These are phyloP conservation scores for Amphimallon solstitiale DNA, from an alignment of 2,888 invertebrate species.

Conservation along the genomic window DNA sequence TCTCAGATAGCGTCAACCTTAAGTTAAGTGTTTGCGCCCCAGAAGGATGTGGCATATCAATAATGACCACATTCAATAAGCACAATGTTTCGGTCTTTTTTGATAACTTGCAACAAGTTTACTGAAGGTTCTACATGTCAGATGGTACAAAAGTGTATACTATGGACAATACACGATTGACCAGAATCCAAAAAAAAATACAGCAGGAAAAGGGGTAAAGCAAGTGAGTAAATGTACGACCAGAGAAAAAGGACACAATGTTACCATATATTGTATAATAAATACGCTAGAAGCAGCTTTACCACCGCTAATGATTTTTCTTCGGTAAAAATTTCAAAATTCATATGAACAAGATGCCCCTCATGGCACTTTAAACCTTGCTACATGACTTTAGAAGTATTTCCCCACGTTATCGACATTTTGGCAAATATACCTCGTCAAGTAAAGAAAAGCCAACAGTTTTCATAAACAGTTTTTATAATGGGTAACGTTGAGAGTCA, in stretches of 20 bases:
- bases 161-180: too few relatives aligned
- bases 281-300: conserved; percentile 50
- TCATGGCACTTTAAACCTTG: conserved; percentile 54
- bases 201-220: not conserved
- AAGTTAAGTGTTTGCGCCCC: not conserved
- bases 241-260: conserved; percentile 40
- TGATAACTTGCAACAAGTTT: conserved; percentile 26
- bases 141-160: too few relatives aligned
- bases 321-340: conserved; percentile 36
- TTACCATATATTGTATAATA: conserved; percentile 53
- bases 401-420: conserved; percentile 29
- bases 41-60: not conserved
- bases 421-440: conserved; percentile 33
- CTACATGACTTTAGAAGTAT: conserved; percentile 54
- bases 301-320: conserved; percentile 58
- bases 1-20: not conserved
- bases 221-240: not conserved
- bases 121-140: conserved; percentile 5
- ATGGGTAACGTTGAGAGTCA: too few relatives aligned
- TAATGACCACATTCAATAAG: not conserved
- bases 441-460: conserved; percentile 43
- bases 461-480: too few relatives aligned
- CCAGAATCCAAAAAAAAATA: conserved; percentile 9
- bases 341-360: conserved; percentile 55
- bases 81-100: conserved; percentile 17